A percentile compares a stretch with the other conserved stretches of the same genome.
These are phyloP conservation scores for Paraescarpia echinospica DNA, from an alignment of 1,140 invertebrate species.

Conservation along the genomic window DNA sequence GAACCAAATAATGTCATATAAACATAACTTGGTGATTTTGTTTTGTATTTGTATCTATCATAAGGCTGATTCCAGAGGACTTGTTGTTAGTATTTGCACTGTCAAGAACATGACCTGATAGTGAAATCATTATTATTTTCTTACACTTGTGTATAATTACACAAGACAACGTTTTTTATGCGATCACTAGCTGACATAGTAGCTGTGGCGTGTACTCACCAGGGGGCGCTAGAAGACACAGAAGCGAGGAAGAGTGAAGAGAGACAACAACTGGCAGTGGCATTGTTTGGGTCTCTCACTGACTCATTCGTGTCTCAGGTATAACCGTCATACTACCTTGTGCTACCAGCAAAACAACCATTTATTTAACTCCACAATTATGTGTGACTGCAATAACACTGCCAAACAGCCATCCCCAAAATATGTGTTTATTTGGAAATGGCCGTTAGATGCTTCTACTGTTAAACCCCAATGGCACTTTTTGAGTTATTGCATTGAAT, in stretches of 20 bases:
- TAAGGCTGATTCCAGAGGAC: too few species aligned
- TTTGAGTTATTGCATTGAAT: too few species aligned
- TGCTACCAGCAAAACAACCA: background rate
- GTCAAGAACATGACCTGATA: background rate
- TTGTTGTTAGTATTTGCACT: too few species aligned
- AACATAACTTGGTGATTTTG: too few species aligned
- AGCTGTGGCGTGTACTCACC: background rate
- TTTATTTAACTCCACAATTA: background rate
- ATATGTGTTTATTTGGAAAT: too few species aligned
- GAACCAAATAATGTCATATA: too few species aligned
- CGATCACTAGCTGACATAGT: background rate
- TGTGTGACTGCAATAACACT: too few species aligned
- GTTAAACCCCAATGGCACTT: too few species aligned
- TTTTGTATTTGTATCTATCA: too few species aligned
- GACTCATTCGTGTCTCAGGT: background rate
- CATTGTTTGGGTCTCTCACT: slow-evolving; percentile 5
- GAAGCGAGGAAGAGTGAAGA: background rate
- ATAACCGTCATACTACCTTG: background rate
- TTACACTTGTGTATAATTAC: background rate
- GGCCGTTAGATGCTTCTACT: too few species aligned
- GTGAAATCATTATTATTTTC: background rate
- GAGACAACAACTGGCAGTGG: background rate
- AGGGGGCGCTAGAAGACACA: background rate
- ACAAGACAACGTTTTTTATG: background rate
- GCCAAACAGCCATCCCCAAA: too few species aligned